These are phyloP conservation scores for Drosophila eugracilis DNA, from an alignment of 1,140 invertebrate species.

Conservation along the genomic window DNA sequence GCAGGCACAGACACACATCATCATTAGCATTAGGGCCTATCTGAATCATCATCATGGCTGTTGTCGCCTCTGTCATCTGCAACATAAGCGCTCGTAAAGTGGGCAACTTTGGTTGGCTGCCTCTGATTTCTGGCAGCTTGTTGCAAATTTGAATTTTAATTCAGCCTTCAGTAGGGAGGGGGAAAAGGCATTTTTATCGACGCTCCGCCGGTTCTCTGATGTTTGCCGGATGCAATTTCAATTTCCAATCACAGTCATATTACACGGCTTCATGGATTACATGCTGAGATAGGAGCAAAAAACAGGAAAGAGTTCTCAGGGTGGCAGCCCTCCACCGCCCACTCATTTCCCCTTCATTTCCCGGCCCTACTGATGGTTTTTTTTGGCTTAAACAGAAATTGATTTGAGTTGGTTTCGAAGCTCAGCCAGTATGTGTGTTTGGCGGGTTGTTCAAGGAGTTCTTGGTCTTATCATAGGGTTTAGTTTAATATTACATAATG, in stretches of 20 bases:
- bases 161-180: slow-evolving; percentile 6
- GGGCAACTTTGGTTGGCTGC: slow-evolving; percentile 53
- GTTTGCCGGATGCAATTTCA: slow-evolving; percentile 78
- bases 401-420: slow-evolving; percentile 38
- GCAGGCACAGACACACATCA: slow-evolving; percentile 59
- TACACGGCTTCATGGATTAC: slow-evolving; percentile 75
- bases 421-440: slow-evolving; percentile 7
- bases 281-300: slow-evolving; percentile 17
- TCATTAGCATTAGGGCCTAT: slow-evolving; percentile 47
- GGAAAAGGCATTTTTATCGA: slow-evolving; percentile 43
- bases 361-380: slow-evolving; percentile 5
- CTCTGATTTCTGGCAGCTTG: slow-evolving; percentile 39
- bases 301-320: background rate
- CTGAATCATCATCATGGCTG: slow-evolving; percentile 11
- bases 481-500: background rate
- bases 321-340: background rate
- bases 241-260: slow-evolving; percentile 81
- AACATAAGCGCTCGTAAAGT: slow-evolving; percentile 54
- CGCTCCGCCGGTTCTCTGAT: slow-evolving; percentile 39
- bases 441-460: slow-evolving; percentile 38
- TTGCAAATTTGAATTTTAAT: slow-evolving; percentile 63
- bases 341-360: slow-evolving; percentile 25
- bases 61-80: slow-evolving; percentile 46
- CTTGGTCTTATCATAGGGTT: background rate
- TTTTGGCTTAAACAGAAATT: slow-evolving; percentile 47